Evolutionary conservation across 2,797 vertebrate genomes (phyloP), one percentile per base, ranked within the genome.

Genomic region (Furcifer pardalis): DNA sequence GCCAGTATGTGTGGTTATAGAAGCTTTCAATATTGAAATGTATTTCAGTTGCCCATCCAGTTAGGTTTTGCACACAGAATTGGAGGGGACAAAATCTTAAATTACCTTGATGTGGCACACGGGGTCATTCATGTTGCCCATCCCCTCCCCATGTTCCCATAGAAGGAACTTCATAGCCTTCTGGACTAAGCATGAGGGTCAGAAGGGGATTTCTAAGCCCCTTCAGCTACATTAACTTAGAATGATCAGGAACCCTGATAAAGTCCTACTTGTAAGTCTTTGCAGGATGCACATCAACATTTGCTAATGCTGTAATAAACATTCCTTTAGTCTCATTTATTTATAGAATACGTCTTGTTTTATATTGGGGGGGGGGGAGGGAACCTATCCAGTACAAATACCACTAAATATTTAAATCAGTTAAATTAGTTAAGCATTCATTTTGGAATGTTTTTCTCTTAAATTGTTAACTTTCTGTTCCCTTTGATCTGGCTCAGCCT

Each of bases 361-460:
- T 95, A 92, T 92, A 93, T 94, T 94, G 8, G 44, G 52, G 30
- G 46, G 94, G 8, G 44, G 52, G 30, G 46, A 35, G 21, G 44
- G 21, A 94, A 94, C 91, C 62, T 90, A 93, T 93, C 92, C 86
- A 90, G 92, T 93, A 93, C 92, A 94, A 95, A 95, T 90, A 87
- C 91, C 88, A 84, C 93, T 95, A 95, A 96, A 96, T 94, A 95
- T 95, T 96, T 95, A 96, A 96, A 95, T 96, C 93, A 94, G 93
- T 96, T 95, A 95, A 94, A 94, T 96, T 94, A 93, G 93, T 96
- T 95, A 96, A 94, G 94, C 93, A 95, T 95, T 92, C 94, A 92
- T 96, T 96, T 94, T 94, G 93, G 90, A 94, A 94, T 94, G 91
- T 94, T 96, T 96, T 81, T 95, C 94, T 94, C 95, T 94, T 94